A percentile compares a stretch with the other conserved stretches of the same genome.
phyloP scores from a whole-genome alignment of 1,140 invertebrate genomes.

The Drosophila sp. region DNA sequence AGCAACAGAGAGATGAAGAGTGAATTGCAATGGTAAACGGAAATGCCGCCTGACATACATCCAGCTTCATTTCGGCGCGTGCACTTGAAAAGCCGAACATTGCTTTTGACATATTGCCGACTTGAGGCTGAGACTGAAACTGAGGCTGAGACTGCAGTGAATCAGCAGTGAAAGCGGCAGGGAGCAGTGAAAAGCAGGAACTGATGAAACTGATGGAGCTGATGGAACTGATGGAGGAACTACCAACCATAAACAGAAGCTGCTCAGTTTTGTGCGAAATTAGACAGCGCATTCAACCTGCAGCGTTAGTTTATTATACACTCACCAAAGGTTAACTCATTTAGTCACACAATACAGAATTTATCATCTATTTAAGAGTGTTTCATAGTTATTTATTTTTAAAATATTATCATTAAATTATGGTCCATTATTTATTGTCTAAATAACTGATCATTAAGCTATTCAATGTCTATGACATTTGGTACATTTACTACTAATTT shows the following conservation, averaged over 20 bases:
- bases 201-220: conserved; percentile 16
- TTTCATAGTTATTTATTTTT: too few relatives aligned
- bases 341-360: neutral
- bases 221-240: conserved; percentile 1
- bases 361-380: too few relatives aligned
- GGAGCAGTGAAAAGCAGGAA: neutral
- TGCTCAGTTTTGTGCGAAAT: conserved; percentile 68
- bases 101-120: conserved; percentile 61
- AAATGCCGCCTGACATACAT: conserved; percentile 74
- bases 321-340: neutral
- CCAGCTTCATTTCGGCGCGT: conserved; percentile 77
- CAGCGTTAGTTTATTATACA: conserved; percentile 35
- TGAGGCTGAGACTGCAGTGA: neutral
- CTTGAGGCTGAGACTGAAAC: conserved; percentile 19
- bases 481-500: too few relatives aligned
- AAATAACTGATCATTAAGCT: too few relatives aligned
- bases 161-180: neutral
- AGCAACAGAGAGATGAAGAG: neutral
- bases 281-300: conserved; percentile 64
- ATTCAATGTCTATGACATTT: too few relatives aligned
- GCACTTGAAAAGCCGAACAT: conserved; percentile 70
- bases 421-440: too few relatives aligned
- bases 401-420: too few relatives aligned
- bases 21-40: conserved; percentile 23
- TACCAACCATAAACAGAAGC: conserved; percentile 38